Evolutionary conservation across 2,888 invertebrate genomes (phyloP).

Genomic region (Allophyes oxyacanthae): DNA sequence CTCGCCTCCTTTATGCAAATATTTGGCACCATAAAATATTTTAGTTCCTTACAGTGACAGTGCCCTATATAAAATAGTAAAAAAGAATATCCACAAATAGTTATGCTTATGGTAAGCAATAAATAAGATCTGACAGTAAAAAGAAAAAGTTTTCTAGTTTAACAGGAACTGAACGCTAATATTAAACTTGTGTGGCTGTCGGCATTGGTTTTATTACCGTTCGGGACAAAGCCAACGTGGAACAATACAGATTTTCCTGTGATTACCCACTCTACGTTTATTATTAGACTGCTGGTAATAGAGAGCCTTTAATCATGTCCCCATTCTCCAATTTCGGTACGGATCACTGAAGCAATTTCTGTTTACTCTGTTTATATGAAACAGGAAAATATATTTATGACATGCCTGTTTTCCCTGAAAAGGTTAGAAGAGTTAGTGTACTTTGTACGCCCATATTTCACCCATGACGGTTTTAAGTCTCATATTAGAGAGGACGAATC

Average conservation of each 20-base stretch:
- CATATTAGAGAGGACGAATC: too few species aligned
- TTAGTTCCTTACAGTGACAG: slow-evolving; percentile 24
- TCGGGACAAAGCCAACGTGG: slow-evolving; percentile 17
- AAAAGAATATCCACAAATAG: slow-evolving; percentile 30
- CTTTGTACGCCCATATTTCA: too few species aligned
- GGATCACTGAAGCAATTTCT: too few species aligned
- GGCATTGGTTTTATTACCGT: slow-evolving; percentile 29
- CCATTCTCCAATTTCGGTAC: background rate
- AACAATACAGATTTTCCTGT: slow-evolving; percentile 38
- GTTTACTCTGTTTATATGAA: too few species aligned
- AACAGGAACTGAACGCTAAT: slow-evolving; percentile 16
- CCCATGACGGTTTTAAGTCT: too few species aligned
- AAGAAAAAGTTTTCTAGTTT: slow-evolving; percentile 32
- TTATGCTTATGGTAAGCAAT: slow-evolving; percentile 20
- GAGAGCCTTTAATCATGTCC: slow-evolving; percentile 1
- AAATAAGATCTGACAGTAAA: slow-evolving; percentile 33
- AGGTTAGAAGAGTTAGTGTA: too few species aligned
- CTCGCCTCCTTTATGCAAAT: slow-evolving; percentile 24
- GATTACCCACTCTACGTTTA: slow-evolving; percentile 10
- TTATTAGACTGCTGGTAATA: slow-evolving; percentile 31
- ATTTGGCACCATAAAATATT: slow-evolving; percentile 31
- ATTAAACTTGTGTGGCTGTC: slow-evolving; percentile 15
- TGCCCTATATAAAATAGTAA: slow-evolving; percentile 22
- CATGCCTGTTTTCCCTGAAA: too few species aligned
- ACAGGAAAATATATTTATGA: too few species aligned